A percentile compares a stretch with the other conserved stretches of the same genome.
Conservation (phyloP, 1,140 invertebrate genomes). For the Panagrolaimus sp. region DNA sequence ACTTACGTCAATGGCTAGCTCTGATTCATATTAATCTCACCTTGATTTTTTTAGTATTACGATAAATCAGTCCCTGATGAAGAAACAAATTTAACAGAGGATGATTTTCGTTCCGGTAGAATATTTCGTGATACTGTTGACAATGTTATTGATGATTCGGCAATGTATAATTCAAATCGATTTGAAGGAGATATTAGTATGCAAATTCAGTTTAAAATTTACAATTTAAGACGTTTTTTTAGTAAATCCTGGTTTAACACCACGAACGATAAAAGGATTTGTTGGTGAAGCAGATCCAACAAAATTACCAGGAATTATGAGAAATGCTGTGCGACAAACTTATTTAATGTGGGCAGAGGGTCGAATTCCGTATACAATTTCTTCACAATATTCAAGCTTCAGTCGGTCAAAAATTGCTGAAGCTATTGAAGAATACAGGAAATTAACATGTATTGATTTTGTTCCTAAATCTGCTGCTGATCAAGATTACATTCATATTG, state of each 20-base stretch:
- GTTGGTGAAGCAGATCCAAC: conserved; percentile 37
- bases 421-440: conserved; percentile 40
- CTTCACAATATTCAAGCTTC: conserved; percentile 30
- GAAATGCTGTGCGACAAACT: conserved; percentile 49
- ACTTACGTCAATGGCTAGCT: too few relatives aligned
- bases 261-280: conserved; percentile 33
- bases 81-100: conserved; percentile 34
- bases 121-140: conserved; percentile 14
- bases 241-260: conserved; percentile 48
- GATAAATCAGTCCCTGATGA: conserved; percentile 35
- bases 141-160: conserved; percentile 44
- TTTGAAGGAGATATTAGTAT: conserved; percentile 57
- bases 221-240: conserved; percentile 20
- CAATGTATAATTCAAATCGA: conserved; percentile 50
- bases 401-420: conserved; percentile 45
- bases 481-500: conserved; percentile 43
- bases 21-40: too few relatives aligned
- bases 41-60: conserved; percentile 33
- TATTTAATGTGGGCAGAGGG: conserved; percentile 49
- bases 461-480: conserved; percentile 44
- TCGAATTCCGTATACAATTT: conserved; percentile 43
- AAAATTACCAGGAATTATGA: conserved; percentile 39
- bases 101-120: conserved; percentile 28
- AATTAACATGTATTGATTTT: conserved; percentile 44
- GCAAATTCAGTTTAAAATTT: background rate